Conservation (phyloP, 2,113 vertebrate genomes). For the Solenodon paradoxus region DNA sequence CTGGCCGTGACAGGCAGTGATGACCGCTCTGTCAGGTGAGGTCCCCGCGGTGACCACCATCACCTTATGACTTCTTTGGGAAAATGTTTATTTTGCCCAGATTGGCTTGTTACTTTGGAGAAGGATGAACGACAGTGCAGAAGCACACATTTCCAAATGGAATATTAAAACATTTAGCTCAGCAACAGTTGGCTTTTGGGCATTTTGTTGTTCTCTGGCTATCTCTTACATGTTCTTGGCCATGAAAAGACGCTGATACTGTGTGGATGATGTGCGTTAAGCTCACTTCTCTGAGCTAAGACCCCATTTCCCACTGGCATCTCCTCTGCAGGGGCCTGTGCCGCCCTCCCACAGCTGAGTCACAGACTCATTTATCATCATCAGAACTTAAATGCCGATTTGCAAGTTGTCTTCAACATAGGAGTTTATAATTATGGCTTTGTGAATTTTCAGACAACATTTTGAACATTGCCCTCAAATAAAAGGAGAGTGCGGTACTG, state of each 20-base stretch:
- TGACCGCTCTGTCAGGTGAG: slow-evolving; percentile 94
- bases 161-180: background rate
- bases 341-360: background rate
- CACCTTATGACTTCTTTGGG: background rate
- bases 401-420: background rate
- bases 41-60: accelerated
- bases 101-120: background rate
- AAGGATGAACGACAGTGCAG: background rate
- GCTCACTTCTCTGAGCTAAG: background rate
- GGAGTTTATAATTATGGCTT: background rate
- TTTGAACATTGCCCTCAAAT: background rate
- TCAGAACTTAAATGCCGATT: background rate
- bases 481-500: background rate
- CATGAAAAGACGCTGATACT: background rate
- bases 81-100: background rate
- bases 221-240: background rate
- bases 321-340: background rate
- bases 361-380: background rate
- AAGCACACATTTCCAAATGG: background rate
- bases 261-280: background rate
- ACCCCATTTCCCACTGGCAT: background rate
- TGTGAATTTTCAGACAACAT: background rate
- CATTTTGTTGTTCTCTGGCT: background rate
- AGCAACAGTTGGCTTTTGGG: background rate
- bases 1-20: slow-evolving; percentile 96